phyloP scores from a whole-genome alignment of 2,113 vertebrate genomes.

The Oreochromis niloticus region DNA sequence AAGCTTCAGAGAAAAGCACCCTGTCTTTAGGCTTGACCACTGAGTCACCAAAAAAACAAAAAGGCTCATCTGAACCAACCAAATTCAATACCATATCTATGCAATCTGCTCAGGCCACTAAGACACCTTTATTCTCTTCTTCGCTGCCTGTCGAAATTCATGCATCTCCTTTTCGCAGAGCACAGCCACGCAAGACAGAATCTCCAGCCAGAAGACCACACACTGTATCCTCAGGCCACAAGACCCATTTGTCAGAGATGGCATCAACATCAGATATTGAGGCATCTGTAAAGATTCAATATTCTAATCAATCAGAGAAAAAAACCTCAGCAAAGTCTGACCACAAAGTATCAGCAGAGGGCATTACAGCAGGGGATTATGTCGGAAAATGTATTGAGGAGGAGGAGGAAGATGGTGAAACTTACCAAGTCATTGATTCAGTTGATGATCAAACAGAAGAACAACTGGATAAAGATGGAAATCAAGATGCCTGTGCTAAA shows the following conservation, averaged over 20 bases:
- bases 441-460: not conserved
- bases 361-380: not conserved
- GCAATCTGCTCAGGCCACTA: not conserved
- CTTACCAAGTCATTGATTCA: conserved; percentile 1
- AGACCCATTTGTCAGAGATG: not conserved
- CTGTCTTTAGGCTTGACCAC: not conserved
- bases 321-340: not conserved
- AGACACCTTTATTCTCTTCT: not conserved
- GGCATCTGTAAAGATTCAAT: not conserved
- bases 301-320: not conserved
- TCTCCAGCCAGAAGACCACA: not conserved
- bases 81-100: not conserved
- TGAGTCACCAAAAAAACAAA: not conserved
- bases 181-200: not conserved
- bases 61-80: not conserved
- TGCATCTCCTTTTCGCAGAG: not conserved
- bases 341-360: conserved; percentile 18
- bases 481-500: not conserved
- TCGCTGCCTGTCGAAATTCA: not conserved
- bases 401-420: not conserved
- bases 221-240: not conserved
- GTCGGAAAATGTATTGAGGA: not conserved
- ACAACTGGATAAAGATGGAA: not conserved
- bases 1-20: not conserved
- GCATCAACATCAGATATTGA: not conserved